Evolutionary conservation across 2,797 vertebrate genomes (phyloP).

Genomic region (Gymnothorax javanicus): DNA sequence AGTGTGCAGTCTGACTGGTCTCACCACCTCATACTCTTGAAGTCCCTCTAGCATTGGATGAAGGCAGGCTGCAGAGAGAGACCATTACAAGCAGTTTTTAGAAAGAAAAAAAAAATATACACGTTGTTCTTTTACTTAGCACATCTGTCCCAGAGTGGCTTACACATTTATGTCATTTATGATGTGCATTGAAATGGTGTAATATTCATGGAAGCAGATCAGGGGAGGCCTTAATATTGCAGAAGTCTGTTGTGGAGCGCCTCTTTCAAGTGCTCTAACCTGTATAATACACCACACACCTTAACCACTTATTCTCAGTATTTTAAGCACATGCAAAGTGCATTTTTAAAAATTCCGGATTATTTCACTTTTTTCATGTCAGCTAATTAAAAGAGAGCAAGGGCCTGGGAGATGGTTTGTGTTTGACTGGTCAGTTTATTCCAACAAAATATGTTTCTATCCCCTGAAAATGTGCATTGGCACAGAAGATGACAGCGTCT

Average conservation of each 20-base stretch:
- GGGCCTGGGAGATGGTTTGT: too few relatives aligned
- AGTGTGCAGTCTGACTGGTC: slow-evolving; percentile 67
- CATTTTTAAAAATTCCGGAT: neutral
- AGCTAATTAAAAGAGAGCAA: neutral
- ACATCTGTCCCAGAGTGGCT: neutral
- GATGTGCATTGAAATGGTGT: neutral
- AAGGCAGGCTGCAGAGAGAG: slow-evolving; percentile 58
- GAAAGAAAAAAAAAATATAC: too few relatives aligned
- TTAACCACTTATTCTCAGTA: neutral
- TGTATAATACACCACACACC: neutral
- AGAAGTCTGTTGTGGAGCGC: neutral
- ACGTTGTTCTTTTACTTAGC: neutral
- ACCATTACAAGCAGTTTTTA: neutral
- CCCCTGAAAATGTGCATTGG: neutral
- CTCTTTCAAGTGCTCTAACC: neutral
- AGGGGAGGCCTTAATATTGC: neutral
- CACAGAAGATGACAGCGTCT: slow-evolving; percentile 1
- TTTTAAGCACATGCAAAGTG: neutral
- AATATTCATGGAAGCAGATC: neutral
- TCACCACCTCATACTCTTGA: slow-evolving; percentile 68
- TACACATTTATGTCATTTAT: neutral
- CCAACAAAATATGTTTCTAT: neutral
- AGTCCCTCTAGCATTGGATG: slow-evolving; percentile 45
- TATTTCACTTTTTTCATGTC: neutral
- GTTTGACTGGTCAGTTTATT: too few relatives aligned